phyloP scores from a whole-genome alignment of 1,140 invertebrate species.

The Thaumetopoea pityocampa region DNA sequence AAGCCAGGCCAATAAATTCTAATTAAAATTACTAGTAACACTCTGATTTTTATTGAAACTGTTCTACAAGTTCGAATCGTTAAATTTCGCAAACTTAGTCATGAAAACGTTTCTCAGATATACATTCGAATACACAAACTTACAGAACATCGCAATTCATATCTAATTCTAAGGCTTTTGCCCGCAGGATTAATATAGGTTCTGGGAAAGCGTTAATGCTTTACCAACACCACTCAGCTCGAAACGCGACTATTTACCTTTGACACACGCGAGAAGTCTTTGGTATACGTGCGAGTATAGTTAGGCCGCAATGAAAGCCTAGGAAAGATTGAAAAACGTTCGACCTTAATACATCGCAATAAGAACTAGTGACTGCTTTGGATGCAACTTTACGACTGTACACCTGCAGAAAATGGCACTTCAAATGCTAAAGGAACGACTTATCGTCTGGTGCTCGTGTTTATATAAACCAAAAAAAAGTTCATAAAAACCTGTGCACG shows the following conservation, averaged over 20 bases:
- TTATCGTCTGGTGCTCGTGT: not conserved
- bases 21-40: too few relatives aligned
- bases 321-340: too few relatives aligned
- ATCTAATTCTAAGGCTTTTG: conserved; percentile 3
- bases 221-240: conserved; percentile 11
- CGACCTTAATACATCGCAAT: too few relatives aligned
- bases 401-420: conserved; percentile 8
- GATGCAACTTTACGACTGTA: too few relatives aligned
- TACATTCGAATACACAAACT: too few relatives aligned
- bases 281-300: conserved; percentile 9
- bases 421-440: conserved; percentile 1
- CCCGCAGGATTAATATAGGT: conserved; percentile 9
- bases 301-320: not conserved
- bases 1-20: too few relatives aligned
- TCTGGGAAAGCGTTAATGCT: conserved; percentile 8
- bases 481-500: too few relatives aligned
- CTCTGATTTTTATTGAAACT: too few relatives aligned
- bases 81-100: too few relatives aligned
- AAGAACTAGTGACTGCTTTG: too few relatives aligned
- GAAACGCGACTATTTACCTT: conserved; percentile 15
- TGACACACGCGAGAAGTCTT: conserved; percentile 15
- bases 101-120: too few relatives aligned
- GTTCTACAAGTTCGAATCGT: too few relatives aligned
- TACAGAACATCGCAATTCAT: conserved; percentile 2
- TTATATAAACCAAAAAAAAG: not conserved